A percentile compares a stretch with the other conserved stretches of the same genome.
Conservation (phyloP, 2,888 invertebrate genomes). For the Odontocerum albicorne region DNA sequence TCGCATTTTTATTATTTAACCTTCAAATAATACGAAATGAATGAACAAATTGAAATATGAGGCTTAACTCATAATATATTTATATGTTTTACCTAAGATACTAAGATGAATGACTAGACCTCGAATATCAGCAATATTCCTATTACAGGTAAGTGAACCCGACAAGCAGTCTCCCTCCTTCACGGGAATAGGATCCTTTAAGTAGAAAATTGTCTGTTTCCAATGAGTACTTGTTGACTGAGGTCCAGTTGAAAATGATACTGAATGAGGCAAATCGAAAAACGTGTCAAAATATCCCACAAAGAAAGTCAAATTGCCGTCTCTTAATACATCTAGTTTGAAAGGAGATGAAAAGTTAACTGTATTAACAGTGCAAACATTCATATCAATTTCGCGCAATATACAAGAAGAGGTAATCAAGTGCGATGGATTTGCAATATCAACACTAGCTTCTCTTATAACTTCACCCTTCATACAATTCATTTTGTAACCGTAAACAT, state of each 20-base stretch:
- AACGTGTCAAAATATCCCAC: conserved; percentile 91
- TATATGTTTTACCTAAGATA: conserved; percentile 61
- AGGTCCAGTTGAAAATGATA: conserved; percentile 81
- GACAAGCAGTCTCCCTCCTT: conserved; percentile 64
- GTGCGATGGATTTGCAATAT: conserved; percentile 55
- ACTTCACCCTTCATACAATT: conserved; percentile 85
- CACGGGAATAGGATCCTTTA: conserved; percentile 71
- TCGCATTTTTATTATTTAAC: conserved; percentile 5
- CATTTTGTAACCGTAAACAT: conserved; percentile 95
- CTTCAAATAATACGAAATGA: conserved; percentile 5
- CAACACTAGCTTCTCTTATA: conserved; percentile 68
- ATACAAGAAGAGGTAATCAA: conserved; percentile 68
- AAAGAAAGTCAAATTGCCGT: conserved; percentile 75
- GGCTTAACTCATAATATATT: conserved; percentile 64
- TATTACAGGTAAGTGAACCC: conserved; percentile 73
- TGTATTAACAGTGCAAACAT: conserved; percentile 69
- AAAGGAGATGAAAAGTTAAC: conserved; percentile 75
- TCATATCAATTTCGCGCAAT: conserved; percentile 74
- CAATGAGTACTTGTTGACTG: conserved; percentile 79
- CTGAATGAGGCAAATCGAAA: conserved; percentile 70
- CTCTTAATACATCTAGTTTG: conserved; percentile 61
- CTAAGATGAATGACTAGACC: conserved; percentile 71
- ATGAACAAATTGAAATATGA: background rate
- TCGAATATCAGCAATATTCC: conserved; percentile 73
- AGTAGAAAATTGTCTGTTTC: conserved; percentile 91